phyloP scores from a whole-genome alignment of 1,140 invertebrate species.

The Drosophila sp. region DNA sequence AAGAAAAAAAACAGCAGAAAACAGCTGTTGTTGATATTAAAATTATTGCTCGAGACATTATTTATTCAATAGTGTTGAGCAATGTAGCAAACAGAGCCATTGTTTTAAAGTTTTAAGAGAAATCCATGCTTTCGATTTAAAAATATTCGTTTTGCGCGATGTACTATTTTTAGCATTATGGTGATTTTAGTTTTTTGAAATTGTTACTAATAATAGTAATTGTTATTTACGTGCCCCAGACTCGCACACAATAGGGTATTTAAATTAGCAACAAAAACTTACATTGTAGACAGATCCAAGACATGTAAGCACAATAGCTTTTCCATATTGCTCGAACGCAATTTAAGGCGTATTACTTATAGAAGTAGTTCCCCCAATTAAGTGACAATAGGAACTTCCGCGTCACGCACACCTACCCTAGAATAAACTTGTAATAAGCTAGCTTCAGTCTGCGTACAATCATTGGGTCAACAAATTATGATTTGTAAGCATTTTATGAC shows the following conservation, averaged over 20 bases:
- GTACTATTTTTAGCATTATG: background rate
- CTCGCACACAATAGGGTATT: conserved; percentile 2
- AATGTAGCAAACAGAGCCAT: background rate
- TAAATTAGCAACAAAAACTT: conserved; percentile 2
- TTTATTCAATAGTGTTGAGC: background rate
- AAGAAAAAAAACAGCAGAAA: background rate
- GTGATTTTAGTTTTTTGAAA: conserved; percentile 1
- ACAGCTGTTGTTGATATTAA: background rate
- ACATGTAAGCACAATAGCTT: conserved; percentile 49
- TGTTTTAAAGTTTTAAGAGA: background rate
- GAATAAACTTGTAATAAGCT: background rate
- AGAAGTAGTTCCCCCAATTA: conserved; percentile 63
- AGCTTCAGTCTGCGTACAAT: background rate
- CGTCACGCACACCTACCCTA: conserved; percentile 32
- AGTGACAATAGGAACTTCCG: conserved; percentile 58
- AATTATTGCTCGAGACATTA: background rate
- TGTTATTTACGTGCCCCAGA: conserved; percentile 20
- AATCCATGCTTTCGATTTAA: background rate
- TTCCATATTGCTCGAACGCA: conserved; percentile 27
- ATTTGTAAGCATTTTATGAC: conserved; percentile 5
- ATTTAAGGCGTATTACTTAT: conserved; percentile 49
- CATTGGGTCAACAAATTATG: conserved; percentile 30
- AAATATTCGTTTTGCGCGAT: background rate
- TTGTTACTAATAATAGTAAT: conserved; percentile 14
- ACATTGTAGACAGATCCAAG: conserved; percentile 5